phyloP scores from a whole-genome alignment of 2,797 vertebrate genomes.

The Graptemys geographica region DNA sequence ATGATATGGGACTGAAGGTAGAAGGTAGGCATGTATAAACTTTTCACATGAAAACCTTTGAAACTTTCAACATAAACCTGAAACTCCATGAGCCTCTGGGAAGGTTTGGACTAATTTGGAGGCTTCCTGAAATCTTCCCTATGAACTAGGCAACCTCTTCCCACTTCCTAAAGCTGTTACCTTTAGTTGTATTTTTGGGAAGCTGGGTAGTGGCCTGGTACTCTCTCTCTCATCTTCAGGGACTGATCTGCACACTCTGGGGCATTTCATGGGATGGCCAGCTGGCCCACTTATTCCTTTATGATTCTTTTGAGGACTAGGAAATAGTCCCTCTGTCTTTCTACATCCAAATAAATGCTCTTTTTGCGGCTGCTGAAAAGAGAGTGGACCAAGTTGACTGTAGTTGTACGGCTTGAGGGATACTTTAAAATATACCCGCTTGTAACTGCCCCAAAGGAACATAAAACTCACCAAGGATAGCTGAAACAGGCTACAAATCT shows the following conservation, averaged over 20 bases:
- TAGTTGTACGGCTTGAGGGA: background rate
- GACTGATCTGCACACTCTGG: background rate
- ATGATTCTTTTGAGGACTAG: background rate
- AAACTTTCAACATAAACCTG: background rate
- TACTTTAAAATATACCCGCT: slow-evolving; percentile 42
- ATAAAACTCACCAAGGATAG: slow-evolving; percentile 5
- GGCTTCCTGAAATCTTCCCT: background rate
- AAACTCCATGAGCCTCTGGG: background rate
- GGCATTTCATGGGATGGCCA: background rate
- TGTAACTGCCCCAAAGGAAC: background rate
- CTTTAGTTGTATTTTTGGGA: background rate
- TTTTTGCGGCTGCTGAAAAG: background rate
- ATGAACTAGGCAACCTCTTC: accelerated
- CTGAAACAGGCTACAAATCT: background rate
- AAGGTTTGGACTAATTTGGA: background rate
- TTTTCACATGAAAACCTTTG: background rate
- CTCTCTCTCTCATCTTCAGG: background rate
- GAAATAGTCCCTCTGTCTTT: background rate
- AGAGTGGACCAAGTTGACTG: slow-evolving; percentile 18
- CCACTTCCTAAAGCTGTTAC: background rate
- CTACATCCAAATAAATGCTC: background rate
- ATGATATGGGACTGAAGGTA: background rate
- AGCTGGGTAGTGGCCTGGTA: background rate
- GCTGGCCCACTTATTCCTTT: background rate
- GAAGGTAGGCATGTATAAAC: background rate